phyloP scores from a whole-genome alignment of 2,888 invertebrate genomes.

The Protophormia terraenovae region DNA sequence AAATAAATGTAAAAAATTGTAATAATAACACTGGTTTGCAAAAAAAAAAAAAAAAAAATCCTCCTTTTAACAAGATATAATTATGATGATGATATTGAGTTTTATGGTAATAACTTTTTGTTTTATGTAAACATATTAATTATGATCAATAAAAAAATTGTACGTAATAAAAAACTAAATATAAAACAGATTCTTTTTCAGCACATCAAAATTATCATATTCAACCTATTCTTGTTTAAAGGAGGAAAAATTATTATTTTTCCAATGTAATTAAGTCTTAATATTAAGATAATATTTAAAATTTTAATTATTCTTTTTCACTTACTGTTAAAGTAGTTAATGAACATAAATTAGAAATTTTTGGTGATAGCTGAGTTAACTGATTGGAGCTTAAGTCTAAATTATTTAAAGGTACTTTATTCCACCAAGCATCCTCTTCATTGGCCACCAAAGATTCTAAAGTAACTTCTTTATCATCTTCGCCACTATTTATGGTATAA shows the following conservation, averaged over 20 bases:
- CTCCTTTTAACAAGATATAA: too few relatives aligned
- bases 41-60: too few relatives aligned
- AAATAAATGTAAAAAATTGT: neutral
- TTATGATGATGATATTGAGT: too few relatives aligned
- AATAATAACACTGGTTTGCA: neutral
- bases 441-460: slow-evolving; percentile 81
- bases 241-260: neutral
- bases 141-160: too few relatives aligned
- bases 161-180: neutral
- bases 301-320: too few relatives aligned
- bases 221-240: too few relatives aligned
- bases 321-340: slow-evolving; percentile 87
- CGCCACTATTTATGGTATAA: slow-evolving; percentile 87
- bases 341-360: slow-evolving; percentile 86
- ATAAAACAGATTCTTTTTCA: too few relatives aligned
- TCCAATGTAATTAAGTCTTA: neutral
- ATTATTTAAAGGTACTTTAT: slow-evolving; percentile 88
- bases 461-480: slow-evolving; percentile 84
- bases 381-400: slow-evolving; percentile 90
- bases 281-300: too few relatives aligned
- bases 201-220: too few relatives aligned
- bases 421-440: slow-evolving; percentile 90
- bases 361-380: slow-evolving; percentile 84
- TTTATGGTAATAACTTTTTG: too few relatives aligned
- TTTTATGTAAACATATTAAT: too few relatives aligned